phyloP scores from a whole-genome alignment of 1,140 invertebrate genomes.

The Leptoteleia sp. region DNA sequence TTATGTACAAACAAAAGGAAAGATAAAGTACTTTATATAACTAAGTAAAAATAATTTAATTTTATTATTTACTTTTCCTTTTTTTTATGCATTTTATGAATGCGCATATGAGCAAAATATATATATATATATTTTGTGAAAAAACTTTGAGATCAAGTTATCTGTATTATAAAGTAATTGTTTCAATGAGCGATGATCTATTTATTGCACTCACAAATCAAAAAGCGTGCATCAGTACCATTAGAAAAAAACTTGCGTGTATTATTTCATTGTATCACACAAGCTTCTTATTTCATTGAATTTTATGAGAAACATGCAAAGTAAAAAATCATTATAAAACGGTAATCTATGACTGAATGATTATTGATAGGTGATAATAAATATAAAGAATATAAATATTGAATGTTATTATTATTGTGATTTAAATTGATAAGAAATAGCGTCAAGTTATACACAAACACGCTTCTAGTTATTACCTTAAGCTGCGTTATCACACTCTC shows the following conservation, averaged over 20 bases:
- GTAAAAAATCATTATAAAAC: neutral
- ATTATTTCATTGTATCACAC: slow-evolving; percentile 23
- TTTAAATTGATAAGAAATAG: slow-evolving; percentile 38
- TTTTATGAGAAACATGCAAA: slow-evolving; percentile 32
- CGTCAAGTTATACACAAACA: slow-evolving; percentile 67
- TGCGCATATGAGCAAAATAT: too few species aligned
- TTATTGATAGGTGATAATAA: neutral
- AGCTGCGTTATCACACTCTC: slow-evolving; percentile 87
- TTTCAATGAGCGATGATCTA: slow-evolving; percentile 62
- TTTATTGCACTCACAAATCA: slow-evolving; percentile 45
- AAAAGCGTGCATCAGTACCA: slow-evolving; percentile 54
- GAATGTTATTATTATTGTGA: slow-evolving; percentile 18
- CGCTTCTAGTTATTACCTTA: slow-evolving; percentile 80
- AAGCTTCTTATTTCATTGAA: slow-evolving; percentile 24
- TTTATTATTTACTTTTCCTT: slow-evolving; percentile 2
- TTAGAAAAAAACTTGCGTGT: slow-evolving; percentile 32
- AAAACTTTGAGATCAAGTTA: slow-evolving; percentile 39
- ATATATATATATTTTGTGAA: slow-evolving; percentile 4
- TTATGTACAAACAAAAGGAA: too few species aligned
- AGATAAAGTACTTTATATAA: neutral
- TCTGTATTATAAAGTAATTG: slow-evolving; percentile 64
- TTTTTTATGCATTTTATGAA: slow-evolving; percentile 7
- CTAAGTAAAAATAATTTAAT: slow-evolving; percentile 3
- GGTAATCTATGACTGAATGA: slow-evolving; percentile 1
- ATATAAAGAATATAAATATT: neutral